A percentile compares a stretch with the other conserved stretches of the same genome.
Conservation (phyloP, 2,888 invertebrate genomes). For the Drosophila hamatofila region DNA sequence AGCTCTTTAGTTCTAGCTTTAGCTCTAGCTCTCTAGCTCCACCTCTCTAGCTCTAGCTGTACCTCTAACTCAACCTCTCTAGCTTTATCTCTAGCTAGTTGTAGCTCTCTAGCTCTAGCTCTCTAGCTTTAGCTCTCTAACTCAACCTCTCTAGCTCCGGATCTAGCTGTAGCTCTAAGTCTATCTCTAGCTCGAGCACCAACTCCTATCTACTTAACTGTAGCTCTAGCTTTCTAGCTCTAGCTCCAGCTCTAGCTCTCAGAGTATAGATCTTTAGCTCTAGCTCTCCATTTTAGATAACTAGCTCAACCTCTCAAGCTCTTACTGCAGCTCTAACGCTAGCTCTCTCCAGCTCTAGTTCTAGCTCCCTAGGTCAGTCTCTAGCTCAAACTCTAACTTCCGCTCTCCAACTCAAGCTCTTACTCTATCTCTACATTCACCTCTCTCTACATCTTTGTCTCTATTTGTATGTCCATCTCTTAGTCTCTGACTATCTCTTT, state of each 20-base stretch:
- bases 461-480: neutral
- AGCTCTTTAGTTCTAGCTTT: no score
- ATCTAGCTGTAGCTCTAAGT: neutral
- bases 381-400: neutral
- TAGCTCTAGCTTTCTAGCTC: neutral
- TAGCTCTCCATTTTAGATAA: neutral
- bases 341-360: neutral
- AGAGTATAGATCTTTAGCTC: no score
- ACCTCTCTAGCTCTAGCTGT: no score
- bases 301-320: no score
- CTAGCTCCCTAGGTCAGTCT: neutral
- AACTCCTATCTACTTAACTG: no score
- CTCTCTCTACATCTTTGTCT: neutral
- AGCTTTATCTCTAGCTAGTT: no score
- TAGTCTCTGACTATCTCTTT: neutral
- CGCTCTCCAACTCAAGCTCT: neutral
- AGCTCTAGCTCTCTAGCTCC: no score
- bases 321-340: no score
- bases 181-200: neutral
- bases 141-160: neutral
- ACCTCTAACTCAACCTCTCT: no score
- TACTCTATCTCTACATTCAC: neutral
- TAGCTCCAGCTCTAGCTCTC: neutral
- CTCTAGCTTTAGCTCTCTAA: neutral
- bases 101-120: no score